Conservation (phyloP, 2,888 invertebrate genomes). For the Trimorus sp. region DNA sequence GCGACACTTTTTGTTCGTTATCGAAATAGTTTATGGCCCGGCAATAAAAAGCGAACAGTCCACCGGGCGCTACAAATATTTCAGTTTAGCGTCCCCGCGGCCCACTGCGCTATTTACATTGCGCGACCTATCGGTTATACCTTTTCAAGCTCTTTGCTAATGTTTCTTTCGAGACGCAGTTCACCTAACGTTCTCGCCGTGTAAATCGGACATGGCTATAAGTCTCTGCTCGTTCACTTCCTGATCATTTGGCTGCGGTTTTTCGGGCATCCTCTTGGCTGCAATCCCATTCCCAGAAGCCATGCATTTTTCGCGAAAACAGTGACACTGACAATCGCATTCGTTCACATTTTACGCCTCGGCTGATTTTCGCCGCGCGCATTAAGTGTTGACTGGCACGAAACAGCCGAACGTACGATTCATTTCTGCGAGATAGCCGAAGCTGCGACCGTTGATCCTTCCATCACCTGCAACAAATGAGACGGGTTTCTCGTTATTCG, state of each 20-base stretch:
- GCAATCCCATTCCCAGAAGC: conserved; percentile 32
- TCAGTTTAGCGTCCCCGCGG: conserved; percentile 33
- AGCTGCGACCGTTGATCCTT: conserved; percentile 14
- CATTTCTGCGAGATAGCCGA: conserved; percentile 50
- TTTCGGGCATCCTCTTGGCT: conserved; percentile 44
- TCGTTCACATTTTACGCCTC: conserved; percentile 51
- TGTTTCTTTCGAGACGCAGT: conserved; percentile 42
- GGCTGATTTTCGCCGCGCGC: conserved; percentile 15
- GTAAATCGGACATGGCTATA: conserved; percentile 51
- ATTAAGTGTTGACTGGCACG: conserved; percentile 41
- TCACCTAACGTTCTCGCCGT: conserved; percentile 54
- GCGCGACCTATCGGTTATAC: conserved; percentile 35
- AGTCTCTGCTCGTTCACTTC: conserved; percentile 45
- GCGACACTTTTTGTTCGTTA: neutral
- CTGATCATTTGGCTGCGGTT: conserved; percentile 45
- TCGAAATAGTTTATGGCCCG: neutral
- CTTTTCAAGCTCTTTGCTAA: conserved; percentile 58
- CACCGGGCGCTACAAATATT: conserved; percentile 13
- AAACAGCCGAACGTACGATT: conserved; percentile 27
- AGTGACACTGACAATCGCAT: conserved; percentile 24
- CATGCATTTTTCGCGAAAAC: conserved; percentile 36
- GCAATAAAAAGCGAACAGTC: conserved; percentile 12
- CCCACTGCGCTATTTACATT: conserved; percentile 26
- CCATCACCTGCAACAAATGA: conserved; percentile 54
- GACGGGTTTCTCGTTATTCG: conserved; percentile 28